phyloP scores from a whole-genome alignment of 2,113 vertebrate genomes.

The Megalops atlanticus region DNA sequence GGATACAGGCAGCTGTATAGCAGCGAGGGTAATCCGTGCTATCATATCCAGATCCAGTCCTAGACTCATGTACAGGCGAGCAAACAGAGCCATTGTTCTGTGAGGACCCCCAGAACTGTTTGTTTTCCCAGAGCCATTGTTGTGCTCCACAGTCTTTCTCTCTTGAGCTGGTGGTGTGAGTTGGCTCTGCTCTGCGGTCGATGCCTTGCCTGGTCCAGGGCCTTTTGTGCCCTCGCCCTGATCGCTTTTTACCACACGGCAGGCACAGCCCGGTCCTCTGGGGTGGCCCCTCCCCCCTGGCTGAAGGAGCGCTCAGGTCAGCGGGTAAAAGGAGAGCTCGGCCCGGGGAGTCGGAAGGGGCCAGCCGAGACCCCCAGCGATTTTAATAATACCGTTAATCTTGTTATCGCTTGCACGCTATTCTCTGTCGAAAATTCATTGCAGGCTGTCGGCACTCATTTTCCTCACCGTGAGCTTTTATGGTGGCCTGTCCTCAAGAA shows the following conservation, averaged over 20 bases:
- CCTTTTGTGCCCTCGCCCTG: slow-evolving; percentile 8
- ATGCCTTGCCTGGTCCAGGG: background rate
- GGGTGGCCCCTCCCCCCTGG: background rate
- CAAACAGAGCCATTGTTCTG: slow-evolving; percentile 9
- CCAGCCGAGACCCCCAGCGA: slow-evolving; percentile 7
- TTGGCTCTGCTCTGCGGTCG: background rate
- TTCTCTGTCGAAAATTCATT: slow-evolving; percentile 36
- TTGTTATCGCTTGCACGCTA: slow-evolving; percentile 32
- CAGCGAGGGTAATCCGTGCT: background rate
- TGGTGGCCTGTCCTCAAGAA: slow-evolving; percentile 12
- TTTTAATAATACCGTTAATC: slow-evolving; percentile 37
- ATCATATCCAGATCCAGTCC: slow-evolving; percentile 1
- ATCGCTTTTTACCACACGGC: background rate
- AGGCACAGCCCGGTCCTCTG: slow-evolving; percentile 15
- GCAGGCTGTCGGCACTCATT: slow-evolving; percentile 35
- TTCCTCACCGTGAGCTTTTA: slow-evolving; percentile 23
- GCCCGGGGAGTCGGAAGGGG: slow-evolving; percentile 3
- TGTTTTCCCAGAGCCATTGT: slow-evolving; percentile 14
- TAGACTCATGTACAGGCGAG: background rate
- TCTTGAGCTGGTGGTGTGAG: background rate
- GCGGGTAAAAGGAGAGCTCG: slow-evolving; percentile 18
- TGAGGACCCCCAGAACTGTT: slow-evolving; percentile 9
- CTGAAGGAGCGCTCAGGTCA: slow-evolving; percentile 24
- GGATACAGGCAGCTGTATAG: background rate
- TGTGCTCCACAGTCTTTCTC: background rate